A percentile compares a stretch with the other conserved stretches of the same genome.
phyloP scores from a whole-genome alignment of 2,113 vertebrate species.

The Xenopus borealis region DNA sequence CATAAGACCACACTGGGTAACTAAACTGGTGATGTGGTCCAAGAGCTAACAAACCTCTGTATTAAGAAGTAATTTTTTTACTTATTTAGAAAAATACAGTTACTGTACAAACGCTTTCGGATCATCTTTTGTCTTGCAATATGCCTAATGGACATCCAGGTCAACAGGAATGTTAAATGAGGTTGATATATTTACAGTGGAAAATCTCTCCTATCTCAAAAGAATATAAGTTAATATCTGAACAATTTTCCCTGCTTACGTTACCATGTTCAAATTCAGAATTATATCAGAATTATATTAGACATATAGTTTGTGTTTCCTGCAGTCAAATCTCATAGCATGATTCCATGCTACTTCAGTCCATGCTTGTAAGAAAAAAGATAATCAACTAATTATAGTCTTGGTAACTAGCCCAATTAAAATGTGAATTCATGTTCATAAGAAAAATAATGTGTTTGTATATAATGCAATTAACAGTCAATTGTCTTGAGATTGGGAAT shows the following conservation, averaged over 20 bases:
- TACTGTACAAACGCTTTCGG: no score
- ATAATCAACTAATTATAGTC: constrained; percentile 36
- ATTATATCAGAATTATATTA: constrained; percentile 6
- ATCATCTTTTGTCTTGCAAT: no score
- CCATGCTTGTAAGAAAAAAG: constrained; percentile 27
- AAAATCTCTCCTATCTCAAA: no score
- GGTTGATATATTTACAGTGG: no score
- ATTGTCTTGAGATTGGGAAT: constrained; percentile 22
- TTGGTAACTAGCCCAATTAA: constrained; percentile 25
- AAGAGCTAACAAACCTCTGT: no score
- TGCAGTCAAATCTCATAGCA: constrained; percentile 27
- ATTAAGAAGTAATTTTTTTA: no score
- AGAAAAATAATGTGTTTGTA: background rate
- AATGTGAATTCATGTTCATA: background rate
- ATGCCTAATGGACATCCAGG: no score
- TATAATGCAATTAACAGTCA: constrained; percentile 28
- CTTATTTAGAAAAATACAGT: no score
- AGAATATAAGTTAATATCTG: no score
- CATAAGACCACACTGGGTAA: no score
- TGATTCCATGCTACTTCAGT: constrained; percentile 22
- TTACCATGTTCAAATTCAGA: constrained; percentile 18
- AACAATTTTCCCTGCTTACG: background rate
- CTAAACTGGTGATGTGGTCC: no score
- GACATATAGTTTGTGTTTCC: constrained; percentile 14
- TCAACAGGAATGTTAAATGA: no score